Evolutionary conservation across 2,797 vertebrate genomes (phyloP).

Genomic region (Myotis pilosus): DNA sequence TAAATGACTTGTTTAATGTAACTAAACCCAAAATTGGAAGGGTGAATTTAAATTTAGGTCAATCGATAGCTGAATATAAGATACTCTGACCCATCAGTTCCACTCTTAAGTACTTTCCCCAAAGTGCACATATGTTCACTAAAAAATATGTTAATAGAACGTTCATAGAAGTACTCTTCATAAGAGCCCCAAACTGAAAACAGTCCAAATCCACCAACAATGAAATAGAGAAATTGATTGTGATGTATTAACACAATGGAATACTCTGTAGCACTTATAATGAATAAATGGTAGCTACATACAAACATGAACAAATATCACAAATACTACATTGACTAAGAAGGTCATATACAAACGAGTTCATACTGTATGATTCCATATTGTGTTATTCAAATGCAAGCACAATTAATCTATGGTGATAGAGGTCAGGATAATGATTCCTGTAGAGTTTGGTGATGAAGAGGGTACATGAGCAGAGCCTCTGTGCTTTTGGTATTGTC

Average conservation of each 20-base stretch:
- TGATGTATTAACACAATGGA: neutral
- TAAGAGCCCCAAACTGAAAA: neutral
- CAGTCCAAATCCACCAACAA: neutral
- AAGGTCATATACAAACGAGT: neutral
- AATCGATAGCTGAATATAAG: neutral
- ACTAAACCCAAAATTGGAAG: neutral
- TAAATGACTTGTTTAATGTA: neutral
- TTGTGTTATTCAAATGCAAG: neutral
- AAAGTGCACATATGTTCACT: neutral
- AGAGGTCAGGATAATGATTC: neutral
- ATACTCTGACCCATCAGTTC: neutral
- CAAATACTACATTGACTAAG: neutral
- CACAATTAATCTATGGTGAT: neutral
- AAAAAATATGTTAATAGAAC: neutral
- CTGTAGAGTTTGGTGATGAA: neutral
- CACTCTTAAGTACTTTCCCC: neutral
- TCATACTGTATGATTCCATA: neutral
- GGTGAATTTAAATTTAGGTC: neutral
- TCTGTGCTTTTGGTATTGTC: neutral
- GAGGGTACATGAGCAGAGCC: neutral
- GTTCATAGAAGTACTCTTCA: neutral
- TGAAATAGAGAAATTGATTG: neutral
- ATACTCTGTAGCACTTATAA: neutral
- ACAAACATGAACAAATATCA: neutral
- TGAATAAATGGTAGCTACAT: neutral